Percentiles rank a stretch among this genome's conserved stretches.
phyloP scores from a whole-genome alignment of 2,888 invertebrate genomes.

The Pammene fasciana region DNA sequence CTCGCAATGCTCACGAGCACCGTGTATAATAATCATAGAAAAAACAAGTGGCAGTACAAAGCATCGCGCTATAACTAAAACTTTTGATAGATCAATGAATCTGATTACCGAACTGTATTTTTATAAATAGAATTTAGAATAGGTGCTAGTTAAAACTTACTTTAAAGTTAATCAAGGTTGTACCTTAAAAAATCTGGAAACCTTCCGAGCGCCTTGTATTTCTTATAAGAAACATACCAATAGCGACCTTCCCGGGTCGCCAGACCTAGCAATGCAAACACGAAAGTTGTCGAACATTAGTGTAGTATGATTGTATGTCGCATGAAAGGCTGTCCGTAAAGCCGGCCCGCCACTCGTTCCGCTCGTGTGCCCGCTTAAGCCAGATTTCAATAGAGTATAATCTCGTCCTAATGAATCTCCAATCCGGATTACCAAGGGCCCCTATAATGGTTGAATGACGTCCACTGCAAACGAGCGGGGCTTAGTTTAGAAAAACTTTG shows the following conservation, averaged over 20 bases:
- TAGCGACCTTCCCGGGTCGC: constrained; percentile 25
- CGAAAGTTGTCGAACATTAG: constrained; percentile 27
- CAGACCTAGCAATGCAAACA: constrained; percentile 22
- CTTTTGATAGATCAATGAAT: too few species aligned
- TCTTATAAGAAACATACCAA: constrained; percentile 2
- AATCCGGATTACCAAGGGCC: constrained; percentile 79
- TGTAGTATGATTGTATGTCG: constrained; percentile 34
- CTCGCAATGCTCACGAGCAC: too few species aligned
- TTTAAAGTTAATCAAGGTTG: too few species aligned
- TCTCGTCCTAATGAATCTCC: constrained; percentile 84
- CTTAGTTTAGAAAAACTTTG: constrained; percentile 75
- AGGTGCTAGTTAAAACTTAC: too few species aligned
- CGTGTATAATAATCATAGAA: too few species aligned
- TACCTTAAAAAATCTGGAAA: not conserved
- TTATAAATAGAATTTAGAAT: too few species aligned
- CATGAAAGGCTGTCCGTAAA: constrained; percentile 26
- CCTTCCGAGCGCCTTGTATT: not conserved
- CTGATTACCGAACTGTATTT: too few species aligned
- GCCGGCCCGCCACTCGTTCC: constrained; percentile 54
- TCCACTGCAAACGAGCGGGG: constrained; percentile 70
- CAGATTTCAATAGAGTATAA: constrained; percentile 84
- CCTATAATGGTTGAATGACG: constrained; percentile 72
- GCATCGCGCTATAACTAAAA: too few species aligned
- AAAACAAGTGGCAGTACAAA: too few species aligned
- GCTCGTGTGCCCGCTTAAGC: constrained; percentile 69